These are phyloP conservation scores for Acrocephalus kingi DNA, from an alignment of 2,113 vertebrate genomes.

Conservation along the genomic window DNA sequence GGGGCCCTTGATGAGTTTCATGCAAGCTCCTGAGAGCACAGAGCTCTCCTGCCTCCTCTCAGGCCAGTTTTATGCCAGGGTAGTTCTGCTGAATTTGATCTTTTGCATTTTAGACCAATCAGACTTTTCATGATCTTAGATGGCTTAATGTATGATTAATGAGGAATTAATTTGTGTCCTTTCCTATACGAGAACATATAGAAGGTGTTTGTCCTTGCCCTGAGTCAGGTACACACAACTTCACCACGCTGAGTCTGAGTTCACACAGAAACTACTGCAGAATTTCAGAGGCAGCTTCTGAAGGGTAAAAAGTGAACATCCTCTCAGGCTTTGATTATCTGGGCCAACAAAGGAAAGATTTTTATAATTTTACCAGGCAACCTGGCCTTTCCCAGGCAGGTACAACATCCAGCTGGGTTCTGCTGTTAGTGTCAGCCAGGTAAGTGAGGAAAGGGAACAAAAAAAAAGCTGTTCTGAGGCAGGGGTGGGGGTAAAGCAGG, in stretches of 20 bases:
- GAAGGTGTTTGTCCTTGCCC: not conserved
- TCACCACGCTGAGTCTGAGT: not conserved
- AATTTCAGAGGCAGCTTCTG: not conserved
- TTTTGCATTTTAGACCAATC: not conserved
- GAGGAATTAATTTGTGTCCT: not conserved
- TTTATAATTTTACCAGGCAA: not conserved
- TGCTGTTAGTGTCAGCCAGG: constrained; percentile 3
- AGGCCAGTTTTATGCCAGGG: not conserved
- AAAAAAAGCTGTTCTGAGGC: not conserved
- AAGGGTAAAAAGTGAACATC: not conserved
- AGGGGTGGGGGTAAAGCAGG: not conserved
- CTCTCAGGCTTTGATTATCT: not conserved
- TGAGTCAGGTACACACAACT: not conserved
- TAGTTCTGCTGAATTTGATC: not conserved
- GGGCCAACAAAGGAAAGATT: not conserved
- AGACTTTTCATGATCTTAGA: not conserved
- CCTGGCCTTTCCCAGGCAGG: not conserved
- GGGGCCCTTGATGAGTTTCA: not conserved
- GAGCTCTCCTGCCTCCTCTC: not conserved
- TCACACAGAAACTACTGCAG: not conserved
- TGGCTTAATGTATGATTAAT: not conserved
- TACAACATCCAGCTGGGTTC: not conserved
- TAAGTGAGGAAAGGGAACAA: not conserved
- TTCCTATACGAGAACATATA: not conserved
- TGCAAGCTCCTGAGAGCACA: not conserved